Evolutionary conservation across 2,888 invertebrate species (phyloP), one percentile per base, ranked within the genome.

Genomic region (Amblyjoppa proteus): DNA sequence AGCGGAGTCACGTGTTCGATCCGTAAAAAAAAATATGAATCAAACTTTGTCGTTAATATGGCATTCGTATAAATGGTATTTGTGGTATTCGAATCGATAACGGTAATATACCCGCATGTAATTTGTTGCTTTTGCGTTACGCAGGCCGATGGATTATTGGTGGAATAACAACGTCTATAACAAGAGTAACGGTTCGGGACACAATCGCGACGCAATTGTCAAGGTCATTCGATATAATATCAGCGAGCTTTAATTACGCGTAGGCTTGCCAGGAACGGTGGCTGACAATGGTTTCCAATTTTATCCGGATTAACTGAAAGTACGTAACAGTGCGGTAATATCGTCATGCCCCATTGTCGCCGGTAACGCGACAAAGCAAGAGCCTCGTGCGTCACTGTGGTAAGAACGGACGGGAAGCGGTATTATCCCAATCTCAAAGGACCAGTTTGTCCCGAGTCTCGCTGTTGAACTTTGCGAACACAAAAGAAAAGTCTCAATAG

Each of bases 281-380:
- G 38, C 41, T 25, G 31, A 71, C 5, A 64, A 82, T 76, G 53
- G 70, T 70, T 76, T 70, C 34, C 61, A 69, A 76, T 82, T 76
- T 73, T 51, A 28, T n/a, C 2, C 38, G 76, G 81, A 82, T 82
- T 82, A 76, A 16, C 16, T 56, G 20, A 38, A 20, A 25, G 70
- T 20, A 31, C 38, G 7, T 76, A 51, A 51, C 49, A 9, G 13
- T 38, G 25, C 13, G 20, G 34, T 64, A n/a, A 2, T 1, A 66
- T 64, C 64, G 16, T 28, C 20, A 38, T 25, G 34, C 16, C 7
- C 34, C 49, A 56, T 51, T 31, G 45, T 28, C 31, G 16, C 2
- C 34, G 56, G 56, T 38, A 53, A 11, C 11, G 9, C 56, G 68
- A 13, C 20, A 41, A 53, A 16, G 9, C 9, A 56, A 38, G 6